Base-by-base conservation (phyloP, 2,113 vertebrate genomes). In the Erythrolamprus reginae region DNA sequence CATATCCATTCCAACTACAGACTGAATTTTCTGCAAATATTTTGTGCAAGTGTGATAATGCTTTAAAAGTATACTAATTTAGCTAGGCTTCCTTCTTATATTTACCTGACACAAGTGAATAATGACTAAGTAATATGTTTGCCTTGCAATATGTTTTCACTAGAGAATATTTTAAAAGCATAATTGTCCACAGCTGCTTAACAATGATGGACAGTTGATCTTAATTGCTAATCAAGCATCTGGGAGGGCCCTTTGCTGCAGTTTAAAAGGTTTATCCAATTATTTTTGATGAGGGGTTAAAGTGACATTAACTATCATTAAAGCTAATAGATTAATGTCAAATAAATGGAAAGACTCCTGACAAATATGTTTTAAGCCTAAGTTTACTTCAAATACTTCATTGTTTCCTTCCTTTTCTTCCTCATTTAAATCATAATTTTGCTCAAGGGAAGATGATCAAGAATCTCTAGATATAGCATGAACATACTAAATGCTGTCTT, bases 121-220 rank as follows among this genome's bases (percentile, higher is more conserved):
- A 94, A 95, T 93, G 93, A 93, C 84, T 87, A 89, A 58, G 56
- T 95, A 95, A 96, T 93, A 90, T 93, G 90, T 96, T 95, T 96
- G 92, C 93, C 94, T 87, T 92, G 90, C 88, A 58, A 50, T 89
- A 94, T 84, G 93, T 92, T 96, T 95, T 92, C 53, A 28, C 58
- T 90, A 93, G 89, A 85, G 70, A 90, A 84, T 91, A 65, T 93
- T 93, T 91, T 89, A 89, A 84, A 91, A 95, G 92, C 86, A 38
- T 93, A 92, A 93, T 95, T 93, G 93, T 95, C 90, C 89, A 61
- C 93, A 91, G 94, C 93, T 96, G 96, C 77, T 85, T 84, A 82
- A 28, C 87, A n/a, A 1, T 93, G 94, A 95, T 82, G 92, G 94
- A 56, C 91, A 93, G 89, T 90, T 92, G 91, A 94, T 0, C 86